Percentiles rank a stretch among this genome's conserved stretches.
phyloP scores from a whole-genome alignment of 2,888 invertebrate species.

The Leptogaster cylindrica region DNA sequence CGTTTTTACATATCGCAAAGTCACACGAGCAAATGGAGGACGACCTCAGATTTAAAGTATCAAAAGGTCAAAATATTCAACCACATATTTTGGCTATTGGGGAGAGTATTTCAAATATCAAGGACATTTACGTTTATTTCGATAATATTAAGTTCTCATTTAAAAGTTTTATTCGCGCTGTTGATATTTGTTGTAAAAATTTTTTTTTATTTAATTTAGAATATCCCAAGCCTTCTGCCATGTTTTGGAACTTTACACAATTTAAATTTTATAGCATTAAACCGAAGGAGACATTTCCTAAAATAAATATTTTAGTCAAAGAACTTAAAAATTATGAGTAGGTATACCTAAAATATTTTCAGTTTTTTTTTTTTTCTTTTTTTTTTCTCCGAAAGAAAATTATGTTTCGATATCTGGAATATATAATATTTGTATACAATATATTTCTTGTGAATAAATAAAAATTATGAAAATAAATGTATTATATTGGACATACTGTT shows the following conservation, averaged over 20 bases:
- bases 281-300: conserved; percentile 3
- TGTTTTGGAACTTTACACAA: conserved; percentile 40
- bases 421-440: too few relatives aligned
- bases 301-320: neutral
- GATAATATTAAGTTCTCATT: conserved; percentile 28
- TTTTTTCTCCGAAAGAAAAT: too few relatives aligned
- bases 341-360: too few relatives aligned
- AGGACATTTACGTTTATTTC: conserved; percentile 31
- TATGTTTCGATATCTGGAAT: too few relatives aligned
- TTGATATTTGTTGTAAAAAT: conserved; percentile 42
- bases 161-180: conserved; percentile 16
- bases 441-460: too few relatives aligned
- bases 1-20: neutral
- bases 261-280: conserved; percentile 36
- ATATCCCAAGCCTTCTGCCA: conserved; percentile 33
- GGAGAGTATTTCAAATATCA: too few relatives aligned
- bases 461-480: too few relatives aligned
- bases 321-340: conserved; percentile 3
- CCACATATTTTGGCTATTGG: conserved; percentile 39
- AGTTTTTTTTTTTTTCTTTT: too few relatives aligned
- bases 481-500: too few relatives aligned
- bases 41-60: neutral
- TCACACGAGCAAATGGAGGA: conserved; percentile 9
- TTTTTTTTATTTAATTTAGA: conserved; percentile 39
- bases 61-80: conserved; percentile 26